Conservation (phyloP, 2,113 vertebrate genomes). For the Archocentrus centrarchus region DNA sequence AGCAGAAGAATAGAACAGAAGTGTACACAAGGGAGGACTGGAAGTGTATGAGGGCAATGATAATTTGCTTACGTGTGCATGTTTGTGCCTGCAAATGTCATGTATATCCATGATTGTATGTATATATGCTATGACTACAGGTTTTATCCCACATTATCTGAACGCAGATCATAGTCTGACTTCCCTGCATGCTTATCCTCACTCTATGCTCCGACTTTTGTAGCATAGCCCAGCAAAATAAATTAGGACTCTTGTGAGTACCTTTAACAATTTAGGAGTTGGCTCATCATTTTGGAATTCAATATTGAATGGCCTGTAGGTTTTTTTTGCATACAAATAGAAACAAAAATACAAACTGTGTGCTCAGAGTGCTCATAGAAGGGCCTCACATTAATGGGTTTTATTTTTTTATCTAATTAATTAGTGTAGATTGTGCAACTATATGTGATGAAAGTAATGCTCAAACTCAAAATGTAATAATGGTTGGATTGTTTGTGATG, state of each 20-base stretch:
- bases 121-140: background rate
- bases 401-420: background rate
- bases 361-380: background rate
- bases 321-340: background rate
- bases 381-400: background rate
- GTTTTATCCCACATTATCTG: conserved; percentile 50
- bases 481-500: background rate
- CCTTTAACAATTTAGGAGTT: conserved; percentile 37
- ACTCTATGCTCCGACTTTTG: conserved; percentile 48
- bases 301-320: background rate
- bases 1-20: conserved; percentile 30
- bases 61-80: background rate
- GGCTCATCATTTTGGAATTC: conserved; percentile 15
- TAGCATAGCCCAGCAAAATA: conserved; percentile 45
- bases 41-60: conserved; percentile 3
- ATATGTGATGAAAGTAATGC: background rate
- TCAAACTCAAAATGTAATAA: too few species aligned
- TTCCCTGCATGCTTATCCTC: conserved; percentile 1
- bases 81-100: background rate
- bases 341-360: background rate
- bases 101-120: background rate
- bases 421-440: background rate
- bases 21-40: background rate
- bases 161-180: conserved; percentile 28
- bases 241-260: conserved; percentile 34